Evolutionary conservation across 53 echinoderm and acorn worm genomes (phyloP).

Genomic region (Apostichopus leukothele): DNA sequence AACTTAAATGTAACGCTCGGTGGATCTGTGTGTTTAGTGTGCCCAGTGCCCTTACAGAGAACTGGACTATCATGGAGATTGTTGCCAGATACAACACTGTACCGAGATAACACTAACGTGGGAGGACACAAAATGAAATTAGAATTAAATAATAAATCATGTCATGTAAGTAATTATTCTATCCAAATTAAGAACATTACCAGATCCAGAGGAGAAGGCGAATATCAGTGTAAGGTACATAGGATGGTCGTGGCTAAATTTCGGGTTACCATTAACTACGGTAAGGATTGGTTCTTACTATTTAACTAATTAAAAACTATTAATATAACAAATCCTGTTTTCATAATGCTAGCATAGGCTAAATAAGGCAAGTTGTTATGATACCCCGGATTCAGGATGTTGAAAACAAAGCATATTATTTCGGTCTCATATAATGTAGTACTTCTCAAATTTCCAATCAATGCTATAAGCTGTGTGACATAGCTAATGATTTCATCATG

Average conservation of each 20-base stretch:
- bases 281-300: not conserved
- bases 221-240: not conserved
- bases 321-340: no score
- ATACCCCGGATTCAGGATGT: no score
- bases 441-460: no score
- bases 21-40: not conserved
- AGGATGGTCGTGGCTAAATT: not conserved
- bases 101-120: not conserved
- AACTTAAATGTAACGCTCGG: not conserved
- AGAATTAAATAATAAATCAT: not conserved
- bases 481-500: no score
- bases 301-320: not conserved
- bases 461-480: no score
- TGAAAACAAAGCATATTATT: no score
- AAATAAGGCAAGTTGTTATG: no score
- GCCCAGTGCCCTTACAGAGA: not conserved
- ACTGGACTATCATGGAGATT: no score
- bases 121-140: not conserved
- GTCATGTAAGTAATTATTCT: not conserved
- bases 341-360: no score
- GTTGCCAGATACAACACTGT: not conserved
- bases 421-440: no score
- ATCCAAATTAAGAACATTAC: not conserved
- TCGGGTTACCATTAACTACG: not conserved
- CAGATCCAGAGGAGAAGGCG: not conserved